Evolutionary conservation across 2,113 vertebrate genomes (phyloP).

Genomic region (Columbina picui): DNA sequence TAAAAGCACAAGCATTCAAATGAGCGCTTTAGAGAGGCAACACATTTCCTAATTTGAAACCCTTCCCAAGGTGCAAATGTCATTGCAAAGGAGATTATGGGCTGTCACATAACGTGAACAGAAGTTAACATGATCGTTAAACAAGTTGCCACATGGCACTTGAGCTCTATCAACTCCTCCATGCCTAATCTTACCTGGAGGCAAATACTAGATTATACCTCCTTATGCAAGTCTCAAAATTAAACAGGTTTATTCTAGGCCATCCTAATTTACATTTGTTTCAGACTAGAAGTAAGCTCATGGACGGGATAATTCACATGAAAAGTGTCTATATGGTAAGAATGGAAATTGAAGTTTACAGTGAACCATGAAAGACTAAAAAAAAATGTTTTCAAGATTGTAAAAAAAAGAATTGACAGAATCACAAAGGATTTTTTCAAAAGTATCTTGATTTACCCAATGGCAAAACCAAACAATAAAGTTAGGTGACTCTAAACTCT

Average conservation of each 20-base stretch:
- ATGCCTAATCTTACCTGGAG: not conserved
- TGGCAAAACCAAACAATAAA: not conserved
- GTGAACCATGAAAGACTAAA: not conserved
- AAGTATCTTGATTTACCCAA: not conserved
- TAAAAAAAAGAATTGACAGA: not conserved
- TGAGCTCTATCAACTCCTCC: not conserved
- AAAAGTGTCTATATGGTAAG: not conserved
- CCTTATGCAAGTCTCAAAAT: conserved; percentile 10
- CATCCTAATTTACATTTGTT: not conserved
- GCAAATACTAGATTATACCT: not conserved
- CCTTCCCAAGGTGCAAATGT: not conserved
- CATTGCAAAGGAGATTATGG: not conserved
- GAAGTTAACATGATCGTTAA: not conserved
- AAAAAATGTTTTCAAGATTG: not conserved
- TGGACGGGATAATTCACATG: not conserved
- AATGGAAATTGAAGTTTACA: not conserved
- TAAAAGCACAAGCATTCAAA: not conserved
- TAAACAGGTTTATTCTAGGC: not conserved
- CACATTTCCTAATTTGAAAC: not conserved
- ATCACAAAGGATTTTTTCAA: not conserved
- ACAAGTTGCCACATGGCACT: not conserved
- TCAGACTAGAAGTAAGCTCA: not conserved
- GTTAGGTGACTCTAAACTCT: not conserved
- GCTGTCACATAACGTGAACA: conserved; percentile 40
- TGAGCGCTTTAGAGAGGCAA: not conserved